Evolutionary conservation across 2,113 vertebrate species (phyloP), one percentile per base, ranked within the genome.

Genomic region (Eclectus roratus): DNA sequence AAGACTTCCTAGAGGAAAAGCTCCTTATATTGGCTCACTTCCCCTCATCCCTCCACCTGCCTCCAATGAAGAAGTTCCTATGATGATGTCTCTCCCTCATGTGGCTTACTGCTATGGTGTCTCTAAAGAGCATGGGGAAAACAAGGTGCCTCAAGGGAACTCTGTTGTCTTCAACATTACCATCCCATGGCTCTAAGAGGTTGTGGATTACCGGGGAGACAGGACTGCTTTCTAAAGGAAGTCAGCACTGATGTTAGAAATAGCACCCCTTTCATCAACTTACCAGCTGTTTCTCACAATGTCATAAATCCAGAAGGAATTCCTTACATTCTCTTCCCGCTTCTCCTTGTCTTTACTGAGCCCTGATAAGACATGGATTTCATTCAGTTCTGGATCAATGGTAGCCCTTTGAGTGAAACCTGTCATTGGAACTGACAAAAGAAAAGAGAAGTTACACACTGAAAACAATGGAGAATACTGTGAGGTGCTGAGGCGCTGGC

Each of bases 291-390:
- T 99, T 73, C 99, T 98, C 72, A 99, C 99, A 43, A 99, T 99
- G 98, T 99, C 99, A 55, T 99, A 99, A 97, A 99, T 99, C 99
- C 99, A 99, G 98, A 99, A 99, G 56, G 99, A 99, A 98, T 99
- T 99, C 91, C 99, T 98, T 49, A 99, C 99, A 11, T 99, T 99
- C 96, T 99, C 99, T 96, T 99, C 99, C 2, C 99, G 97, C 49
- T 99, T 99, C 96, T 99, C 99, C 90, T 99, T 99, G 97, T 99
- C 99, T 97, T 99, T 99, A 97, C 99, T 99, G 82, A 99, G 99
- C 81, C 99, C 99, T 3, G 99, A 99, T 86, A 99, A 98, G 58
- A 99, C 99, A 23, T 99, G 99, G 97, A 99, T 99, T 98, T 99
- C 99, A 25, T 99, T 99, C 93, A 99, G 98, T 78, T 99, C 99